Evolutionary conservation across 92 coral and sea anemone species (phyloP).

Genomic region (Porites divaricata): DNA sequence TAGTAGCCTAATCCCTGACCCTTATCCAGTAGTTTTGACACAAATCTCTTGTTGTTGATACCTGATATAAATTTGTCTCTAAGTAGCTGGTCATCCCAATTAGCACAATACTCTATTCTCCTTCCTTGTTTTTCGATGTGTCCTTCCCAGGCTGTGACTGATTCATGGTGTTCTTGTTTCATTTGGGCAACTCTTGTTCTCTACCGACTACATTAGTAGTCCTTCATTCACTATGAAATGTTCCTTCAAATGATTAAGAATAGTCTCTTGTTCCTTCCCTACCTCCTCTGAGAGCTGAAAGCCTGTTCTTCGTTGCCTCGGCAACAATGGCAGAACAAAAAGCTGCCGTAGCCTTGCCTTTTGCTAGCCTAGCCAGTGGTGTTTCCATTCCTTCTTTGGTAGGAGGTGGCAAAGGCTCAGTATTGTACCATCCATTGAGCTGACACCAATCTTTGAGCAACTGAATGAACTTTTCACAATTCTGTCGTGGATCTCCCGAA

Average conservation of each 20-base stretch:
- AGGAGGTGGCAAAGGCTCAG: conserved; percentile 28
- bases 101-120: conserved; percentile 45
- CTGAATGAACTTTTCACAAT: conserved; percentile 54
- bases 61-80: conserved; percentile 47
- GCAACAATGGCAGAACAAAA: conserved; percentile 55
- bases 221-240: conserved; percentile 50
- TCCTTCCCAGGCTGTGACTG: conserved; percentile 49
- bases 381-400: conserved; percentile 30
- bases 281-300: conserved; percentile 48
- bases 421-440: conserved; percentile 51
- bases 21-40: conserved; percentile 47
- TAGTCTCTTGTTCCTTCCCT: conserved; percentile 33
- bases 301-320: conserved; percentile 44
- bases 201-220: conserved; percentile 31
- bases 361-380: conserved; percentile 24
- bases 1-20: conserved; percentile 45
- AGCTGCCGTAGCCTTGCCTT: conserved; percentile 61
- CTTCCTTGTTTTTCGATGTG: conserved; percentile 13
- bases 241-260: conserved; percentile 50
- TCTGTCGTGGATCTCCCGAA: conserved; percentile 22
- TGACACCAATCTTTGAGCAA: conserved; percentile 49
- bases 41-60: conserved; percentile 46
- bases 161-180: conserved; percentile 56
- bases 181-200: conserved; percentile 58
- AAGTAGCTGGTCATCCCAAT: conserved; percentile 53